A percentile compares a stretch with the other conserved stretches of the same genome.
phyloP scores from a whole-genome alignment of 1,140 invertebrate species.

The Drosophila ambigua region DNA sequence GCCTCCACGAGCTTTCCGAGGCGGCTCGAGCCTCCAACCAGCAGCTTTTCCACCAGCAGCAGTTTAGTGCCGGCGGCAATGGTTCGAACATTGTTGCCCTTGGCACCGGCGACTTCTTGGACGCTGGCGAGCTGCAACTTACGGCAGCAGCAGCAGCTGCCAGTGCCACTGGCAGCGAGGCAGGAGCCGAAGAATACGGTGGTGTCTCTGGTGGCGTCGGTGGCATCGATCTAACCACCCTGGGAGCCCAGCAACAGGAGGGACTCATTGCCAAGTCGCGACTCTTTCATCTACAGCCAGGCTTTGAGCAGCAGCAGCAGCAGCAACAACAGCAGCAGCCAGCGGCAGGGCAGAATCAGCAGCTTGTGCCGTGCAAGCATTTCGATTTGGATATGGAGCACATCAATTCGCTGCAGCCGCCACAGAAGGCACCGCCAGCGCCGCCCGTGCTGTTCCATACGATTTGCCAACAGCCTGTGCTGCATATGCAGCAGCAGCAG shows the following conservation, averaged over 20 bases:
- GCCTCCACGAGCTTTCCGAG: constrained; percentile 86
- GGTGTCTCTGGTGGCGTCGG: constrained; percentile 43
- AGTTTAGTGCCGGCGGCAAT: constrained; percentile 57
- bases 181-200: constrained; percentile 68
- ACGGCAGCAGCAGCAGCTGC: constrained; percentile 45
- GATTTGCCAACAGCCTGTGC: constrained; percentile 63
- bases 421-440: constrained; percentile 78
- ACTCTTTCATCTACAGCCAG: constrained; percentile 79
- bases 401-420: constrained; percentile 74
- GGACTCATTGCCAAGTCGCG: constrained; percentile 81
- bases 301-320: constrained; percentile 77
- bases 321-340: constrained; percentile 56
- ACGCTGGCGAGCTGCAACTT: constrained; percentile 64
- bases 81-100: constrained; percentile 62
- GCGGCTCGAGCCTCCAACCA: constrained; percentile 84
- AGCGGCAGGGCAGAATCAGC: constrained; percentile 35
- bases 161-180: constrained; percentile 50
- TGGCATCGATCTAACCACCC: constrained; percentile 77
- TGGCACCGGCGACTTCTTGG: constrained; percentile 66
- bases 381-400: constrained; percentile 79
- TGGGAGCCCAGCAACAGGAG: constrained; percentile 81
- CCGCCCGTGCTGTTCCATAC: constrained; percentile 70
- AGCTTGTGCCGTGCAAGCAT: constrained; percentile 70
- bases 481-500: constrained; percentile 54
- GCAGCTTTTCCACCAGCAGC: constrained; percentile 78